These are phyloP conservation scores for Mycalesis mineus DNA, from an alignment of 2,888 invertebrate genomes.

Conservation along the genomic window DNA sequence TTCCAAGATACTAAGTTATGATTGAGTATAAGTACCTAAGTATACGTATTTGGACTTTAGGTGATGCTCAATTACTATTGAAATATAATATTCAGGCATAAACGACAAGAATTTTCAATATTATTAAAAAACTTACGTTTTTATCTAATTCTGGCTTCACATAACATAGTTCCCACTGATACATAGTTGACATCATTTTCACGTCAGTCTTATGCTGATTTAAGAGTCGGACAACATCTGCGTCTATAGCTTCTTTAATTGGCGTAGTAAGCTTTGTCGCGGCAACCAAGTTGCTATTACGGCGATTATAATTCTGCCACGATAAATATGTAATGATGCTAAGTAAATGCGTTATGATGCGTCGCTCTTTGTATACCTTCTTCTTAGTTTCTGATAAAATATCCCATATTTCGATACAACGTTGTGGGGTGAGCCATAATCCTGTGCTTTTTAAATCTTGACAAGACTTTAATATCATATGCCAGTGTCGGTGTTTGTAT, in stretches of 20 bases:
- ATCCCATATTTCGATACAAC: conserved; percentile 61
- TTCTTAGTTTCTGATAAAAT: conserved; percentile 44
- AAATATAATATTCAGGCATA: no score
- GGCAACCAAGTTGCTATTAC: conserved; percentile 1
- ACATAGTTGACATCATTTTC: conserved; percentile 29
- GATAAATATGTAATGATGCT: conserved; percentile 42
- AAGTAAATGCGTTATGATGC: conserved; percentile 48
- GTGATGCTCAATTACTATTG: no score
- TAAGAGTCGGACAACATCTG: conserved; percentile 38
- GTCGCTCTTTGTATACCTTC: conserved; percentile 42
- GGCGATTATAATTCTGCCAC: conserved; percentile 38
- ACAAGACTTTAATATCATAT: conserved; percentile 57
- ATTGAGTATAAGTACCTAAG: no score
- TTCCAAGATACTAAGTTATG: no score
- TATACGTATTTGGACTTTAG: no score
- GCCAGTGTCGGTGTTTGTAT: conserved; percentile 60
- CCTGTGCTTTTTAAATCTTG: conserved; percentile 43
- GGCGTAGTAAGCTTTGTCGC: conserved; percentile 31
- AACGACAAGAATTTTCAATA: not conserved
- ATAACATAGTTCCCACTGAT: conserved; percentile 41
- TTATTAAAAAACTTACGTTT: conserved; percentile 29
- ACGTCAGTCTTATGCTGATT: conserved; percentile 39
- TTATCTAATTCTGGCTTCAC: conserved; percentile 50
- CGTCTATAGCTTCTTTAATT: conserved; percentile 50
- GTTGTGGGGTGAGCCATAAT: conserved; percentile 52